Conservation (phyloP, 2,797 vertebrate genomes). For the Dallia pectoralis region DNA sequence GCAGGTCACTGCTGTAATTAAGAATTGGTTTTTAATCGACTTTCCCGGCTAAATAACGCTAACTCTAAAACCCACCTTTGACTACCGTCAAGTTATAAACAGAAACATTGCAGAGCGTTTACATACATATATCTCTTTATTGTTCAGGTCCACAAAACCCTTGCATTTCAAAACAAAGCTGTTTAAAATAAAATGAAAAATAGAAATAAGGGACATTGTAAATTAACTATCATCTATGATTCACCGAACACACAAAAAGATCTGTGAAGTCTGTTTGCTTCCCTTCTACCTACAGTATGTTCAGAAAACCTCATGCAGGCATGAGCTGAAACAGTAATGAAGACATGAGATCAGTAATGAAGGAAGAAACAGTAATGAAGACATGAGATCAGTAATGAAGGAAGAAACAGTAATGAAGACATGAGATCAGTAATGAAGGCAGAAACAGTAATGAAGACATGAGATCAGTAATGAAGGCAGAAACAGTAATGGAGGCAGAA, state of each 20-base stretch:
- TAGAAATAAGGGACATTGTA: constrained; percentile 7
- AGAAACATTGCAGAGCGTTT: constrained; percentile 31
- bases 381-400: neutral
- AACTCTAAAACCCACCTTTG: constrained; percentile 3
- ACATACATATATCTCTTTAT: constrained; percentile 32
- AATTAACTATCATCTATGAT: neutral
- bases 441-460: neutral
- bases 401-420: neutral
- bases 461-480: too few species aligned
- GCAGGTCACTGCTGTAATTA: too few species aligned
- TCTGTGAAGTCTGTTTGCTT: neutral
- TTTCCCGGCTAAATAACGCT: neutral
- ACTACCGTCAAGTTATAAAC: constrained; percentile 3
- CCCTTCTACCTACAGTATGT: too few species aligned
- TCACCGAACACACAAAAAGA: constrained; percentile 3
- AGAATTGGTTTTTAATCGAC: too few species aligned
- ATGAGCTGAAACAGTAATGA: neutral
- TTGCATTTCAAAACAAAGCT: constrained; percentile 30
- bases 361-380: neutral
- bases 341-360: neutral
- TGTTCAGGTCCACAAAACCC: constrained; percentile 27
- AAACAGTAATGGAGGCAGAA: neutral
- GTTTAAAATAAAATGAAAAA: constrained; percentile 15
- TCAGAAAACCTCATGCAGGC: neutral
- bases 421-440: neutral